Evolutionary conservation across 2,797 vertebrate species (phyloP).

Genomic region (Urosaurus nigricauda): DNA sequence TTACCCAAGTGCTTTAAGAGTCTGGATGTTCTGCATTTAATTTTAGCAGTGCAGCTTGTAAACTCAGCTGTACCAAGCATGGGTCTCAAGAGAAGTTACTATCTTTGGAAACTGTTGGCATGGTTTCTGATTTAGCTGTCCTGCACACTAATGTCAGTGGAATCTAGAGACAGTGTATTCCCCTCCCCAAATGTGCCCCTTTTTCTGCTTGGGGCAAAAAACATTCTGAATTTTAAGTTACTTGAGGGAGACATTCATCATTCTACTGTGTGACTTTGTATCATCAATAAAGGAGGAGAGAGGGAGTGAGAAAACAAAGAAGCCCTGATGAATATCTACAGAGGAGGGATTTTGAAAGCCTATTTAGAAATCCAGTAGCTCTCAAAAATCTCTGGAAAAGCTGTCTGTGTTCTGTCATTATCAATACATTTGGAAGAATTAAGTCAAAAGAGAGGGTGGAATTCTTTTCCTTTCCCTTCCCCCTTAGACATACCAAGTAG

Average conservation of each 20-base stretch:
- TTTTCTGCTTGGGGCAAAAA: conserved; percentile 28
- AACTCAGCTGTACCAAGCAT: conserved; percentile 78
- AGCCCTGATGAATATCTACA: not conserved
- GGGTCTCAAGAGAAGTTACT: conserved; percentile 80
- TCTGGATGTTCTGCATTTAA: conserved; percentile 65
- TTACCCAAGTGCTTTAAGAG: conserved; percentile 56
- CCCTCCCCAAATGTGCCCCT: not conserved
- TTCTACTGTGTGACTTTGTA: not conserved
- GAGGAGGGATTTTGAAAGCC: not conserved
- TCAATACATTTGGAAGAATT: not conserved
- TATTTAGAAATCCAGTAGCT: not conserved
- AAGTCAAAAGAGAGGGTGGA: not conserved
- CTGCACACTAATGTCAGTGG: conserved; percentile 75
- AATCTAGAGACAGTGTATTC: conserved; percentile 46
- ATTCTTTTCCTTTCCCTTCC: not conserved
- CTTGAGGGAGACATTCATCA: not conserved
- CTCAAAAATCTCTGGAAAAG: not conserved
- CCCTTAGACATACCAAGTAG: conserved; percentile 26
- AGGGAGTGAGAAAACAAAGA: no score
- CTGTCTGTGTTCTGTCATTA: not conserved
- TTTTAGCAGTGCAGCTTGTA: conserved; percentile 76
- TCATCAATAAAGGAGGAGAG: not conserved
- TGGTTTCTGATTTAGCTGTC: conserved; percentile 82
- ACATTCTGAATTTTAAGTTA: not conserved
- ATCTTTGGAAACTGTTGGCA: conserved; percentile 91